A percentile compares a stretch with the other conserved stretches of the same genome.
phyloP scores from a whole-genome alignment of 2,113 vertebrate species.

The Tachysurus fulvidraco region DNA sequence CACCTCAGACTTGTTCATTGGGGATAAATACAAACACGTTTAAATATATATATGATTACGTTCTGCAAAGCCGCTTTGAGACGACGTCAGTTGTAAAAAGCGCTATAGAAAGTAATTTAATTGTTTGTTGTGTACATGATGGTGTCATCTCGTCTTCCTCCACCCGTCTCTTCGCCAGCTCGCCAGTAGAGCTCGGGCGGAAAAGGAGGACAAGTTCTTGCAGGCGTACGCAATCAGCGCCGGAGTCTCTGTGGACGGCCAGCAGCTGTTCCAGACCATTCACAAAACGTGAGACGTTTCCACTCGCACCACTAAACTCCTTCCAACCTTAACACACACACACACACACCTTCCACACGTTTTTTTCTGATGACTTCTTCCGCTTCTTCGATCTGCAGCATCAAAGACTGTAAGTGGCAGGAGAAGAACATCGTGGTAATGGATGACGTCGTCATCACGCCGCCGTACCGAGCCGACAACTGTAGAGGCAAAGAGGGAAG shows the following conservation, averaged over 20 bases:
- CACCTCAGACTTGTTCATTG: too few relatives aligned
- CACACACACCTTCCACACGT: too few relatives aligned
- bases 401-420: slow-evolving; percentile 93
- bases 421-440: slow-evolving; percentile 90
- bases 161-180: slow-evolving; percentile 73
- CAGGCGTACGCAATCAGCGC: slow-evolving; percentile 99
- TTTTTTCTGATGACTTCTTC: background rate
- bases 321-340: too few relatives aligned
- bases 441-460: slow-evolving; percentile 86
- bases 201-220: slow-evolving; percentile 99
- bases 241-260: slow-evolving; percentile 96
- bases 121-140: background rate
- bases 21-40: too few relatives aligned
- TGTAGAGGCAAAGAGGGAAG: slow-evolving; percentile 90
- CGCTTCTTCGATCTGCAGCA: slow-evolving; percentile 66
- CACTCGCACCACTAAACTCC: background rate
- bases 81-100: too few relatives aligned
- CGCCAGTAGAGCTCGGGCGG: slow-evolving; percentile 93
- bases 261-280: slow-evolving; percentile 99
- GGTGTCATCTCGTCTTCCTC: background rate
- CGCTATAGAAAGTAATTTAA: too few relatives aligned
- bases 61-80: too few relatives aligned
- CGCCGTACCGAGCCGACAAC: slow-evolving; percentile 87
- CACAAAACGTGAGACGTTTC: slow-evolving; percentile 91
- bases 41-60: too few relatives aligned